These are phyloP conservation scores for Columbina picui DNA, from an alignment of 2,113 vertebrate genomes.

Conservation along the genomic window DNA sequence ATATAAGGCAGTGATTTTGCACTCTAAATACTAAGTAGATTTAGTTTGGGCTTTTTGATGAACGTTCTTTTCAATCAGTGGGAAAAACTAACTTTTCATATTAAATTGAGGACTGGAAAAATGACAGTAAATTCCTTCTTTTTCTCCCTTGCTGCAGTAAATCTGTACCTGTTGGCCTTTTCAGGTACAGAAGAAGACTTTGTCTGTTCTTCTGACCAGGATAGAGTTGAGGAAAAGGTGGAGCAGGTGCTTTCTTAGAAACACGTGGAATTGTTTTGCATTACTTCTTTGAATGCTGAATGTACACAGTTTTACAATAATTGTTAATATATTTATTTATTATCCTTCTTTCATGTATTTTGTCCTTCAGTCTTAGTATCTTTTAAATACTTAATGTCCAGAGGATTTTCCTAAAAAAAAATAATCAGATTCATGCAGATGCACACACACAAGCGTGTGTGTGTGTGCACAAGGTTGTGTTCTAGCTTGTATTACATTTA, in stretches of 20 bases:
- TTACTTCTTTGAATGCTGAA: neutral
- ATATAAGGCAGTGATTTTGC: neutral
- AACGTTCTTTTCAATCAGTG: neutral
- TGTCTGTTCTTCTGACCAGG: neutral
- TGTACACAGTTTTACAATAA: neutral
- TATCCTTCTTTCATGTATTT: neutral
- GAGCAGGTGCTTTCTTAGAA: neutral
- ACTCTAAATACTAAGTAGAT: neutral
- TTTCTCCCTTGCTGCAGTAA: neutral
- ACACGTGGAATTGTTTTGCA: rapidly evolving
- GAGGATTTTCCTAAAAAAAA: neutral
- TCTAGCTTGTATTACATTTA: neutral
- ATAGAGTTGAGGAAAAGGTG: neutral
- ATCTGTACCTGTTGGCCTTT: neutral
- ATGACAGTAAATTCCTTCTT: neutral
- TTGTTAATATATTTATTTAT: neutral
- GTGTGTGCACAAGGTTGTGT: neutral
- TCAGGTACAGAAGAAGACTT: neutral
- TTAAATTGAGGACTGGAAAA: neutral
- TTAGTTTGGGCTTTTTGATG: neutral
- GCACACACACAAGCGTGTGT: rapidly evolving
- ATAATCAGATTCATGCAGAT: rapidly evolving
- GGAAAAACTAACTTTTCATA: neutral
- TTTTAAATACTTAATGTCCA: neutral
- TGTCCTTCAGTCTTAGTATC: neutral